phyloP scores from a whole-genome alignment of 1,140 invertebrate genomes.

The Aphelinus atriplicis region DNA sequence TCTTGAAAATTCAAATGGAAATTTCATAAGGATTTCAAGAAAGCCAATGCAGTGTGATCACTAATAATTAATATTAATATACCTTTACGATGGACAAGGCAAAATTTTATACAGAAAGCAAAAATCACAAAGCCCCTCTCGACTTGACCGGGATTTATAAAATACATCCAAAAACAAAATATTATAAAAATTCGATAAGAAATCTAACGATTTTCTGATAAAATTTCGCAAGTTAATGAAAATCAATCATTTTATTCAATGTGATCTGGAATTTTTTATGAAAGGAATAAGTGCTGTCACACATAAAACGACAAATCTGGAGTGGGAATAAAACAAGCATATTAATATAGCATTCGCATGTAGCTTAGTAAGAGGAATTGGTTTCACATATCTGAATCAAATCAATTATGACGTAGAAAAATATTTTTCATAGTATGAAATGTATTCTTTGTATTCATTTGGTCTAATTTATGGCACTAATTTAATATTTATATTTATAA shows the following conservation, averaged over 20 bases:
- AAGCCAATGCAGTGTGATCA: constrained; percentile 23
- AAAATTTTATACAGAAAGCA: constrained; percentile 32
- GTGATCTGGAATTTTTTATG: no score
- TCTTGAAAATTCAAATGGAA: constrained; percentile 11
- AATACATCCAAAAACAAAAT: no score
- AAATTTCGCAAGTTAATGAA: no score
- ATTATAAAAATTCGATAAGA: no score
- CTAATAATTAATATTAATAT: constrained; percentile 20
- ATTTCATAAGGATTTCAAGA: not conserved
- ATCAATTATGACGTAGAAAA: not conserved
- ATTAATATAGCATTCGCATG: constrained; percentile 9
- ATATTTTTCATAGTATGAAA: not conserved
- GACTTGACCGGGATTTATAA: not conserved
- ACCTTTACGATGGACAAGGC: not conserved
- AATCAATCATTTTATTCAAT: no score
- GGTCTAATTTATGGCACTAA: not conserved
- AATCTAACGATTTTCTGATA: no score
- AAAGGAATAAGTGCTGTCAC: not conserved
- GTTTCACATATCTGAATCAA: not conserved
- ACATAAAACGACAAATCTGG: not conserved
- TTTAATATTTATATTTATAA: not conserved
- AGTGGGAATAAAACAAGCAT: constrained; percentile 7
- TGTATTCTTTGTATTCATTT: not conserved
- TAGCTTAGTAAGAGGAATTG: not conserved
- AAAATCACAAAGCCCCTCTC: constrained; percentile 42